Conservation (phyloP, 2,113 vertebrate species). For the Psilopogon haemacephalus region DNA sequence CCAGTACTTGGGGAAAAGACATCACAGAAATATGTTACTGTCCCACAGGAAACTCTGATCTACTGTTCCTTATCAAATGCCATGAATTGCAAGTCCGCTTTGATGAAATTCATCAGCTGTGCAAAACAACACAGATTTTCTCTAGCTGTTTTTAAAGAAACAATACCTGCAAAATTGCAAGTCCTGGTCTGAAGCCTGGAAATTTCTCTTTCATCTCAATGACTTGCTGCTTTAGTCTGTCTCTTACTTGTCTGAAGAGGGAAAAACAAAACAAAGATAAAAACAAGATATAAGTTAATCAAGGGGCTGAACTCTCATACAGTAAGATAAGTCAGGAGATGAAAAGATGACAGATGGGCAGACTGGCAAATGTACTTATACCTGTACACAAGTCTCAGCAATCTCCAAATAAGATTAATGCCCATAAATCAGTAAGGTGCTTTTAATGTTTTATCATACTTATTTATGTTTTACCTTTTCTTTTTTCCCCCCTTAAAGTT, state of each 20-base stretch:
- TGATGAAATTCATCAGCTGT: neutral
- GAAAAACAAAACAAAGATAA: neutral
- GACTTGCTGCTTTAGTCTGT: slow-evolving; percentile 87
- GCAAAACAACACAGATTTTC: neutral
- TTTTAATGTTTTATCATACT: neutral
- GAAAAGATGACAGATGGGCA: neutral
- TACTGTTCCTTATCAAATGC: neutral
- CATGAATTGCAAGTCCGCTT: neutral
- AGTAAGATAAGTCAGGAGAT: neutral
- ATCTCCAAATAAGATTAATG: neutral
- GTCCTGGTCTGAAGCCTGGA: slow-evolving; percentile 87
- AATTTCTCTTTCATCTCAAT: slow-evolving; percentile 81
- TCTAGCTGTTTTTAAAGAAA: neutral
- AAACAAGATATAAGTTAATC: neutral
- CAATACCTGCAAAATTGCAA: slow-evolving; percentile 92
- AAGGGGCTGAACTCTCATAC: neutral
- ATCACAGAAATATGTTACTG: neutral
- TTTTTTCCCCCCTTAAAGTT: neutral
- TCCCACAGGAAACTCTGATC: neutral
- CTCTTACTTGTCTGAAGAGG: slow-evolving; percentile 84
- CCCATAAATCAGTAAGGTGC: neutral
- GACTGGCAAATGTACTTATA: neutral
- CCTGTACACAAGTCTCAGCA: neutral
- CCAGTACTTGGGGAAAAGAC: neutral
- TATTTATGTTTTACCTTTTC: neutral